A percentile compares a stretch with the other conserved stretches of the same genome.
phyloP scores from a whole-genome alignment of 2,888 invertebrate genomes.

The Alitta virens region DNA sequence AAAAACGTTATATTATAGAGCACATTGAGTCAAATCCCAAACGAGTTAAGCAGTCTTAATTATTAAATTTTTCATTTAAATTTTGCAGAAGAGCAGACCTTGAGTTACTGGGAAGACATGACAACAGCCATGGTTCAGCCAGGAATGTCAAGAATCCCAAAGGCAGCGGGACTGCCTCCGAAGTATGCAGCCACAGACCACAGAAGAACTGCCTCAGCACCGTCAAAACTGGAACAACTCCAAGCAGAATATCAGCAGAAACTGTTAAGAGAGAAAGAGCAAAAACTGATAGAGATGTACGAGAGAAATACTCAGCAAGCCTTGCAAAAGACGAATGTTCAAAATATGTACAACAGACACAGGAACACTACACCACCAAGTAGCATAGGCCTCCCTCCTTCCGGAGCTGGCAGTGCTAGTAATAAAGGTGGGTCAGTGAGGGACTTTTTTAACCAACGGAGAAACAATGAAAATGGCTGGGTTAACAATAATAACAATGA shows the following conservation, averaged over 20 bases:
- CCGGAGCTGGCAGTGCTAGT: background rate
- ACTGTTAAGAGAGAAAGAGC: slow-evolving; percentile 43
- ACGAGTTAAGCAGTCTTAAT: too few species aligned
- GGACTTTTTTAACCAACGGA: background rate
- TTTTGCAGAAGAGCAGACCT: too few species aligned
- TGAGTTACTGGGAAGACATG: too few species aligned
- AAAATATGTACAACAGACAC: too few species aligned
- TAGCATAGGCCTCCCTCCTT: too few species aligned
- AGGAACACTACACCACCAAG: too few species aligned
- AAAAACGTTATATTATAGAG: too few species aligned
- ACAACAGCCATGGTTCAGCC: too few species aligned
- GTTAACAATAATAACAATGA: background rate
- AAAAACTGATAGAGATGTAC: slow-evolving; percentile 40
- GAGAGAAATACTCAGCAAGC: slow-evolving; percentile 27
- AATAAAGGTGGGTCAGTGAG: background rate
- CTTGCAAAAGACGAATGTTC: background rate
- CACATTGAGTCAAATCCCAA: too few species aligned
- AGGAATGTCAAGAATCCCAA: slow-evolving; percentile 7
- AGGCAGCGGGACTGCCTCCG: too few species aligned
- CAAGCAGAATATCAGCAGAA: slow-evolving; percentile 41
- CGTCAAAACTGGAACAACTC: slow-evolving; percentile 39
- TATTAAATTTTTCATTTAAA: too few species aligned
- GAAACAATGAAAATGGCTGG: background rate
- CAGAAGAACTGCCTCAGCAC: slow-evolving; percentile 18
- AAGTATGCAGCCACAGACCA: too few species aligned